Conservation (phyloP, 2,888 invertebrate species). For the Lasius fuliginosus region DNA sequence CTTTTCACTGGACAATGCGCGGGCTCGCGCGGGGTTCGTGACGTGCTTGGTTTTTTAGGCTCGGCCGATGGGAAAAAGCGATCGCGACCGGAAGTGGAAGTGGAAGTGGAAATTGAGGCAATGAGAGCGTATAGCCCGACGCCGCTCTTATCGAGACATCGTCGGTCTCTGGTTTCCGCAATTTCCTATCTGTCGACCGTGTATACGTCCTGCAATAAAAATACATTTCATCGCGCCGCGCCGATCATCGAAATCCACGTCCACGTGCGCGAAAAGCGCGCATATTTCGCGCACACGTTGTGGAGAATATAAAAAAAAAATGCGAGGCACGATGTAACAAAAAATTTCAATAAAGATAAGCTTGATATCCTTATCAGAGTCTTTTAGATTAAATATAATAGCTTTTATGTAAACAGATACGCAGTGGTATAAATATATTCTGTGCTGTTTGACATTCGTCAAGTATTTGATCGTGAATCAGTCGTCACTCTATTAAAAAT, state of each 20-base stretch:
- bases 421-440: background rate
- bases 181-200: slow-evolving; percentile 74
- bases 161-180: slow-evolving; percentile 84
- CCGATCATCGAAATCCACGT: slow-evolving; percentile 40
- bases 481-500: background rate
- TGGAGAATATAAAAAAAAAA: background rate
- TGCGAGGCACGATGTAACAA: background rate
- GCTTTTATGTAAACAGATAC: background rate
- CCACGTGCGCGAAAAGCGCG: slow-evolving; percentile 29
- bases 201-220: slow-evolving; percentile 70
- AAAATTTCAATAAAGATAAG: background rate
- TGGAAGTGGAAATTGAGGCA: slow-evolving; percentile 85
- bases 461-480: background rate
- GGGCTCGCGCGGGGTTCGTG: slow-evolving; percentile 61
- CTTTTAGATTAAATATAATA: background rate
- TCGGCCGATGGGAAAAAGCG: slow-evolving; percentile 82
- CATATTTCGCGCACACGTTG: background rate
- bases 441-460: background rate
- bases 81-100: slow-evolving; percentile 82
- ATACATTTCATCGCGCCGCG: slow-evolving; percentile 66
- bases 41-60: slow-evolving; percentile 76
- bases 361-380: background rate
- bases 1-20: slow-evolving; percentile 59
- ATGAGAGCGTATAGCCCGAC: slow-evolving; percentile 83
- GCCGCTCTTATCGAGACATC: slow-evolving; percentile 84